Conservation (phyloP, 2,797 vertebrate species). For the Hippocampus kuda region DNA sequence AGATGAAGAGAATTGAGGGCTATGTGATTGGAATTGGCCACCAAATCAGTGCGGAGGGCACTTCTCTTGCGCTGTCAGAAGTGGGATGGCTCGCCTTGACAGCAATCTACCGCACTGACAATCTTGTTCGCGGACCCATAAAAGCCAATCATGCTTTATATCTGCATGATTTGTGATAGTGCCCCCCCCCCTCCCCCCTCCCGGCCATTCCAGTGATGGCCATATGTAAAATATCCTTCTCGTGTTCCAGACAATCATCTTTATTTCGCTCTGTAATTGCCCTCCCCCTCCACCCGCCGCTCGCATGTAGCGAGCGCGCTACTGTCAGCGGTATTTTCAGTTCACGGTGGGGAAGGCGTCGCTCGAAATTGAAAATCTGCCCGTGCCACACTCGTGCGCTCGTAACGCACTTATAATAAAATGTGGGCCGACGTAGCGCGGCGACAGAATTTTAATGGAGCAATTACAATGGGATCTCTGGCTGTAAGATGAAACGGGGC, state of each 20-base stretch:
- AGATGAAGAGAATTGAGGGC: no score
- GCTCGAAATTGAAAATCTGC: constrained; percentile 31
- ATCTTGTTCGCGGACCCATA: neutral
- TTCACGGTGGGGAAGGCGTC: constrained; percentile 16
- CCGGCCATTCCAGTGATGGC: neutral
- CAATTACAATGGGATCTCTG: constrained; percentile 35
- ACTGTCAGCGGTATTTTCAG: constrained; percentile 21
- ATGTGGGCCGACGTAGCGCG: constrained; percentile 20
- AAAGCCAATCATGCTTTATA: neutral
- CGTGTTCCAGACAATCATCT: constrained; percentile 3
- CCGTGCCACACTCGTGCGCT: constrained; percentile 3
- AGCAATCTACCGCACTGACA: neutral
- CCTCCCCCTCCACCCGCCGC: neutral
- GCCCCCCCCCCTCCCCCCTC: neutral
- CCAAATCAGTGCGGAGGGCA: neutral
- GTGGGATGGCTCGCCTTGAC: neutral
- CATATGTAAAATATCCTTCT: neutral
- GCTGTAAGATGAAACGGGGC: constrained; percentile 22
- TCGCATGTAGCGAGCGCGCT: neutral
- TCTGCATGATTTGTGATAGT: neutral
- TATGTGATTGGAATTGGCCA: no score
- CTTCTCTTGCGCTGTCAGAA: neutral
- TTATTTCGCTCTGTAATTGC: neutral
- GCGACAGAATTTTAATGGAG: constrained; percentile 41
- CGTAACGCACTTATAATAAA: constrained; percentile 36